Percentiles rank a stretch among this genome's conserved stretches.
Evolutionary conservation across 2,888 invertebrate species (phyloP).

Genomic region (Ypsolopha scabrella): DNA sequence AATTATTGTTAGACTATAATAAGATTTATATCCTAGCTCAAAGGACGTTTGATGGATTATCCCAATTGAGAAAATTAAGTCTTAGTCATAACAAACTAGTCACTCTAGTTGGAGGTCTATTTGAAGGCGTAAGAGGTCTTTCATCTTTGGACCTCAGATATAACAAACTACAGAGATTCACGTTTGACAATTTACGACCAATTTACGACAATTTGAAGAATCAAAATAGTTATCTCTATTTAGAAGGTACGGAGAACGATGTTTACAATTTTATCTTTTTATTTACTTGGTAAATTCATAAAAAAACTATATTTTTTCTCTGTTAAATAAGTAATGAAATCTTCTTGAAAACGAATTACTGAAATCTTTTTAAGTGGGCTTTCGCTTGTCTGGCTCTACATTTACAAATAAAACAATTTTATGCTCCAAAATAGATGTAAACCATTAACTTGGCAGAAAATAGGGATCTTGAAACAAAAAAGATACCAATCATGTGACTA

Average conservation of each 20-base stretch:
- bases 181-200: conserved; percentile 79
- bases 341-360: no score
- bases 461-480: no score
- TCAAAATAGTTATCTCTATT: conserved; percentile 77
- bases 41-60: conserved; percentile 81
- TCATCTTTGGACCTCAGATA: conserved; percentile 80
- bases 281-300: no score
- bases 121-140: conserved; percentile 78
- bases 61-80: conserved; percentile 77
- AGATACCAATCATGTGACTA: no score
- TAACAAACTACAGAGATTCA: conserved; percentile 81
- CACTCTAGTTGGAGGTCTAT: conserved; percentile 75
- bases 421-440: no score
- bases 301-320: no score
- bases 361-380: no score
- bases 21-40: conserved; percentile 79
- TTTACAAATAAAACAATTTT: no score
- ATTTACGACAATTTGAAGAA: conserved; percentile 82
- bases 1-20: conserved; percentile 78
- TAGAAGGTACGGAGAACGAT: conserved; percentile 78
- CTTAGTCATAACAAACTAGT: conserved; percentile 82
- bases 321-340: no score
- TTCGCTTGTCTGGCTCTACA: no score
- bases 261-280: no score
- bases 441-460: no score